These are phyloP conservation scores for Alosa sapidissima DNA, from an alignment of 2,797 vertebrate genomes.

Conservation along the genomic window DNA sequence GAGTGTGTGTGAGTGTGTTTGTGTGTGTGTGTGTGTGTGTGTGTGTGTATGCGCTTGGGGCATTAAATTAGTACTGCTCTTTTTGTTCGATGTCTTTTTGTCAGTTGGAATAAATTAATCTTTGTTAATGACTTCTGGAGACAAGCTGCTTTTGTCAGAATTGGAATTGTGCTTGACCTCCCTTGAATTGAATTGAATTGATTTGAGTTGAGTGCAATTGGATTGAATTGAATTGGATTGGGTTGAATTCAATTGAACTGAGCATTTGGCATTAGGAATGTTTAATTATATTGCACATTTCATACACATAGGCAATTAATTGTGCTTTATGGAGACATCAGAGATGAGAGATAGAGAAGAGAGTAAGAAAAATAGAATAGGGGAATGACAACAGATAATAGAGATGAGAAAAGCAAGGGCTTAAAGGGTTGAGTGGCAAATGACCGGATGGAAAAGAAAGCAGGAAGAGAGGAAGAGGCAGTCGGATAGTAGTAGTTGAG, in stretches of 20 bases:
- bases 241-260: too few relatives aligned
- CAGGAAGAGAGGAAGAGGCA: not conserved
- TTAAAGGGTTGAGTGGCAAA: not conserved
- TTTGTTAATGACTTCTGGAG: not conserved
- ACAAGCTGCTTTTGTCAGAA: not conserved
- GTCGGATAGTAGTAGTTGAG: not conserved
- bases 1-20: not conserved
- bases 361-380: not conserved
- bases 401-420: not conserved
- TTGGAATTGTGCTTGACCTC: not conserved
- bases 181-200: not conserved
- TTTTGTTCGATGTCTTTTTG: not conserved
- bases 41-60: not conserved
- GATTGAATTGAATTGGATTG: not conserved
- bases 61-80: not conserved
- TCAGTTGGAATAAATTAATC: not conserved
- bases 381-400: not conserved
- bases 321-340: not conserved
- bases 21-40: conserved; percentile 4
- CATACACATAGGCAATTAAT: too few relatives aligned
- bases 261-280: not conserved
- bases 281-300: not conserved
- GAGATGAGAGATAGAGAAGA: not conserved
- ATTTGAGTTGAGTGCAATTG: not conserved
- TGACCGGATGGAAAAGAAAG: not conserved